These are phyloP conservation scores for Fringilla coelebs DNA, from an alignment of 2,797 vertebrate species.

Conservation along the genomic window DNA sequence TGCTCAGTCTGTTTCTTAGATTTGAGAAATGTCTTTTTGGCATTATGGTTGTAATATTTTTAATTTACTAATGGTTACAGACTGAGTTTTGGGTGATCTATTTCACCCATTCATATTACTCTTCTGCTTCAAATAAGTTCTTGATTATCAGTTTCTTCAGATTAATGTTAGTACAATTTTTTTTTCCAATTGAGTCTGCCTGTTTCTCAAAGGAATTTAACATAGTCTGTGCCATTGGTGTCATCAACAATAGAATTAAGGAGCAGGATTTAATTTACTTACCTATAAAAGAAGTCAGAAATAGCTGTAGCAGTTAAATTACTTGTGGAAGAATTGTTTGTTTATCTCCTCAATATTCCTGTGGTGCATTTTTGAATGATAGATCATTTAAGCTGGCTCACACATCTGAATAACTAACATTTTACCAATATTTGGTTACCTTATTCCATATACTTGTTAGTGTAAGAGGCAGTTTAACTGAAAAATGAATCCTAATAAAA, in stretches of 20 bases:
- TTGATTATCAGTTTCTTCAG: not conserved
- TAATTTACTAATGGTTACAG: not conserved
- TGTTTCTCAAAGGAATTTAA: not conserved
- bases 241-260: not conserved
- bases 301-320: not conserved
- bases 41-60: not conserved
- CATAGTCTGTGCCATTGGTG: not conserved
- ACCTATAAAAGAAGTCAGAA: not conserved
- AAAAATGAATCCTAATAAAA: constrained; percentile 50
- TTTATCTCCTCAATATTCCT: constrained; percentile 25
- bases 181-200: not conserved
- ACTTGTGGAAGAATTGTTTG: constrained; percentile 25
- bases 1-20: not conserved
- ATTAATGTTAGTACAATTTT: not conserved
- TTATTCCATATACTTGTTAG: constrained; percentile 1
- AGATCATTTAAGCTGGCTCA: not conserved
- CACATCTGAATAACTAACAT: constrained; percentile 8
- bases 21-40: not conserved
- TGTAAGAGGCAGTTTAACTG: constrained; percentile 12
- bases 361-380: not conserved
- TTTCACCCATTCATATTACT: not conserved
- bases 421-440: not conserved
- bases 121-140: not conserved
- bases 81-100: not conserved
- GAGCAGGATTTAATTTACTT: not conserved